Percentiles rank a stretch among this genome's conserved stretches.
Conservation (phyloP, 2,113 vertebrate species). For the Gavialis gangeticus region DNA sequence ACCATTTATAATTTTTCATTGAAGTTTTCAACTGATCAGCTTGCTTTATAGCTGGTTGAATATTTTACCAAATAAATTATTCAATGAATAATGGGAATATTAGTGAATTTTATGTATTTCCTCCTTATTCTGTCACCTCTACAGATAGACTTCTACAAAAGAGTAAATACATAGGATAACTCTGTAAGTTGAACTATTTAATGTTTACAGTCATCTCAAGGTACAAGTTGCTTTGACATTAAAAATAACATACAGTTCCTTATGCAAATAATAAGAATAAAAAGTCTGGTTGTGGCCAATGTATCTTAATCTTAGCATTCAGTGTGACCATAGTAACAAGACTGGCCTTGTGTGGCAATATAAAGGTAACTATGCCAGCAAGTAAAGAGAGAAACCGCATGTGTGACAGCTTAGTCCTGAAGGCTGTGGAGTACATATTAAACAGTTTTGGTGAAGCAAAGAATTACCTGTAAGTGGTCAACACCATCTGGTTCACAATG, state of each 20-base stretch:
- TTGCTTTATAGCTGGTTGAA: background rate
- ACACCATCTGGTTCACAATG: rapidly evolving
- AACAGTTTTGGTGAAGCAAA: background rate
- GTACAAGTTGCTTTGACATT: background rate
- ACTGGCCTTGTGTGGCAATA: background rate
- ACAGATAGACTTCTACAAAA: background rate
- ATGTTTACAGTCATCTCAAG: background rate
- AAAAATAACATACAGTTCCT: background rate
- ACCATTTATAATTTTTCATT: background rate
- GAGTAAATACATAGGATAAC: background rate
- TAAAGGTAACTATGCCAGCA: background rate
- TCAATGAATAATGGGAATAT: background rate
- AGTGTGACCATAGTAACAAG: background rate
- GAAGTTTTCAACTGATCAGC: background rate
- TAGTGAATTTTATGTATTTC: background rate
- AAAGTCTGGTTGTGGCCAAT: background rate
- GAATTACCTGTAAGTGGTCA: rapidly evolving
- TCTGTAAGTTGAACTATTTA: background rate
- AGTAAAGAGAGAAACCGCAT: rapidly evolving
- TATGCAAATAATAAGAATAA: background rate
- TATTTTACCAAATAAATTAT: background rate
- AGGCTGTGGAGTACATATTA: background rate
- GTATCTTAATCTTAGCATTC: background rate
- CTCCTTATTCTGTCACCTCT: background rate
- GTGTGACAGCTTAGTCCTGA: rapidly evolving